Evolutionary conservation across 2,888 invertebrate species (phyloP), one percentile per base, ranked within the genome.

Genomic region (Cephus sareptanus): DNA sequence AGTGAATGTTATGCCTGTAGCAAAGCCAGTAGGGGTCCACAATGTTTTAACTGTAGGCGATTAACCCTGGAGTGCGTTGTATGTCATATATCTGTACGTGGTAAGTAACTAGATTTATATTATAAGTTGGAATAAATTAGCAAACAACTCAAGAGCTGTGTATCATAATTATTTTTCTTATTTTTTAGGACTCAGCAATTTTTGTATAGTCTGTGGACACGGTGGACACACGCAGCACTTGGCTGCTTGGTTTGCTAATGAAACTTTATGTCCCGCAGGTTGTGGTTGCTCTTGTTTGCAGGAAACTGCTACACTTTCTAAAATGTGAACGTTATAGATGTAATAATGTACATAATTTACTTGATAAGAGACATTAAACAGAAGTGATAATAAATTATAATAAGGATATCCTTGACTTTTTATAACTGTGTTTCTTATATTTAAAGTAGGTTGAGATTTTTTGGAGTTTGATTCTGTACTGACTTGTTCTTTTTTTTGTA

Each of bases 141-240:
- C 40, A 40, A 13, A 40, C 6, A 23, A 1, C 40, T 40, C 40
- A 40, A 23, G 1, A 23, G 2, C 9, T 40, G 40, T 40, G 4
- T 23, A 9, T 6, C 23, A 15, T 40, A 68, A 76, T 30, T 79
- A 74, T 71, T 76, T 75, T 77, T 79, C 11, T 1, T 71, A 33
- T 33, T 71, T 81, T 84, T 73, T 73, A 91, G 91, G 96, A 3
- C 94, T 94, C 1, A 96, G 97, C 76, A 96, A 96, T 90, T 96
- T 97, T 85, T 99, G 98, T 92, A 93, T 96, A 77, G 93, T 95
- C 81, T 99, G 99, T 92, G 97, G 97, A 0, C 99, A 99, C 92
- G 98, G 98, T 3, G 98, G 98, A 0, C 98, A 99, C 91, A 95
- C 96, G 3, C 92, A 93, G 75, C 98, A 98, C 91, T 94, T 98